These are phyloP conservation scores for Melieria omissa DNA, from an alignment of 2,888 invertebrate species.

Conservation along the genomic window DNA sequence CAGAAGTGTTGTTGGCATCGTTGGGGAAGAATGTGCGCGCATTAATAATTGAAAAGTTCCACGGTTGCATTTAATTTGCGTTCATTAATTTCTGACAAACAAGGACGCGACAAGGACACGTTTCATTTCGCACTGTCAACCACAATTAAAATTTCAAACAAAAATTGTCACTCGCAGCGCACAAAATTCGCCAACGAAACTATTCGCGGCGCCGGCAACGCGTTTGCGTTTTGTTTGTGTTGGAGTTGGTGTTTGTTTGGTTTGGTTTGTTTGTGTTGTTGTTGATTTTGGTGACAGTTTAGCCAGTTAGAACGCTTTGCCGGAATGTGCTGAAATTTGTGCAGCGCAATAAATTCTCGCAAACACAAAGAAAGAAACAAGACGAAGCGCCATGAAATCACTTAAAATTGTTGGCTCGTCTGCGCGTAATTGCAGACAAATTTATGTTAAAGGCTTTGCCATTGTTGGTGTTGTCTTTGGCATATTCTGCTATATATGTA, in stretches of 20 bases:
- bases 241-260: neutral
- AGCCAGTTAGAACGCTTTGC: neutral
- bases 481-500: too few species aligned
- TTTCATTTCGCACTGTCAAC: constrained; percentile 18
- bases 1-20: too few species aligned
- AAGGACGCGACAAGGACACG: constrained; percentile 15
- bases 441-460: neutral
- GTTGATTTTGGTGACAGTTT: constrained; percentile 11
- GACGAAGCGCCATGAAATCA: constrained; percentile 1
- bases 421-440: neutral
- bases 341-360: neutral
- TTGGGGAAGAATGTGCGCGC: neutral
- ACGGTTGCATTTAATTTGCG: constrained; percentile 29
- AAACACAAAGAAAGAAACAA: neutral
- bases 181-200: constrained; percentile 12
- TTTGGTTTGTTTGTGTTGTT: constrained; percentile 11
- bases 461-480: too few species aligned
- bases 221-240: constrained; percentile 3
- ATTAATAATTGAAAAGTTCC: constrained; percentile 26
- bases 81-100: constrained; percentile 27
- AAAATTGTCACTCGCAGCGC: constrained; percentile 23
- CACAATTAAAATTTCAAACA: constrained; percentile 21
- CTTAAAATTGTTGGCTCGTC: neutral
- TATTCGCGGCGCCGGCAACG: neutral
- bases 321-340: neutral